Conservation (phyloP, 2,113 vertebrate genomes). For the Grammomys dolichurus region DNA sequence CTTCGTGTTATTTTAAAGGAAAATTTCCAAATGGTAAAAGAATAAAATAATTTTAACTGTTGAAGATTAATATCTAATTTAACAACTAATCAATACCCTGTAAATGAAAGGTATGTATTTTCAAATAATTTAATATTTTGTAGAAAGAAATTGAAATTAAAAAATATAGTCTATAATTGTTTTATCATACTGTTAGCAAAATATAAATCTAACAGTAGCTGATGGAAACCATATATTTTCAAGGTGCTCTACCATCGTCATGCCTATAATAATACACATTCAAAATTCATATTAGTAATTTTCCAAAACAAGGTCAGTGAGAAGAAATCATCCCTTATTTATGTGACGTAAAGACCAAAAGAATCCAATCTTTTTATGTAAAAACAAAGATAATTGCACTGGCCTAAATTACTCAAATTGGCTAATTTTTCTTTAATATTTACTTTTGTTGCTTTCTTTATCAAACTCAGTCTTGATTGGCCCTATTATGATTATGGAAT, state of each 20-base stretch:
- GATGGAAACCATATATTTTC: conserved; percentile 5
- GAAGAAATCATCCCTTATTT: conserved; percentile 73
- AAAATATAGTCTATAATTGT: background rate
- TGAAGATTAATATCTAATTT: conserved; percentile 53
- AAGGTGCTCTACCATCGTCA: conserved; percentile 32
- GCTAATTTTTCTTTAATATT: conserved; percentile 71
- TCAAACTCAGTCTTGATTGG: conserved; percentile 78
- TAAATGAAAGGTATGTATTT: background rate
- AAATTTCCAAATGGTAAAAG: background rate
- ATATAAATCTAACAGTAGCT: conserved; percentile 41
- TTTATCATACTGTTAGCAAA: conserved; percentile 50
- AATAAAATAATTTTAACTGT: background rate
- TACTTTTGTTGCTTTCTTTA: conserved; percentile 74
- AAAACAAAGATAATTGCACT: conserved; percentile 76
- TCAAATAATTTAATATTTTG: conserved; percentile 13
- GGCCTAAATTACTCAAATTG: conserved; percentile 77
- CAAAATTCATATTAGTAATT: conserved; percentile 65
- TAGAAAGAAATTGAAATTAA: background rate
- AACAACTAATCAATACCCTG: background rate
- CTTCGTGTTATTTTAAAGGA: background rate
- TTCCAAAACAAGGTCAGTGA: conserved; percentile 58
- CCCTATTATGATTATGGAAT: conserved; percentile 79
- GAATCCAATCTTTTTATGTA: conserved; percentile 68
- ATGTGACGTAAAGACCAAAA: conserved; percentile 44
- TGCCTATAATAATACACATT: conserved; percentile 60